These are phyloP conservation scores for Adela reaumurella DNA, from an alignment of 2,888 invertebrate genomes.

Conservation along the genomic window DNA sequence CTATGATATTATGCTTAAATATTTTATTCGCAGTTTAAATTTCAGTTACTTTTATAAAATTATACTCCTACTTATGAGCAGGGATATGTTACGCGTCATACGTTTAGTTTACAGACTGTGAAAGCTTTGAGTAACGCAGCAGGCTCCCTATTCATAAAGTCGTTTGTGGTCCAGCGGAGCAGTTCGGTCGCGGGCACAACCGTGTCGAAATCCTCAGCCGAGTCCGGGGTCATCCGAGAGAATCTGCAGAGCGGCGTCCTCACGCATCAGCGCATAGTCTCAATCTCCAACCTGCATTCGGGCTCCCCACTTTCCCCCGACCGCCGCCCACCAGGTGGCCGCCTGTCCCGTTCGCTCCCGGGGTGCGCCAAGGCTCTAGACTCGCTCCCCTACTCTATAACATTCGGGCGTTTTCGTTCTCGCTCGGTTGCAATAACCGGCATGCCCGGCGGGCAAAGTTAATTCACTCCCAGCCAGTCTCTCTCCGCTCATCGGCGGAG, in stretches of 20 bases:
- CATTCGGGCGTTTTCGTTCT: conserved; percentile 48
- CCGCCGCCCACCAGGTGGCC: conserved; percentile 18
- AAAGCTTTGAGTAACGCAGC: too few relatives aligned
- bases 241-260: not conserved
- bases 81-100: too few relatives aligned
- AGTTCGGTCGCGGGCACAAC: conserved; percentile 10
- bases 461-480: conserved; percentile 44
- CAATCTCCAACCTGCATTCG: conserved; percentile 23
- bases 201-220: conserved; percentile 17
- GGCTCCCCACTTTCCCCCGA: conserved; percentile 29
- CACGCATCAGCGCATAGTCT: conserved; percentile 11
- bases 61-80: too few relatives aligned
- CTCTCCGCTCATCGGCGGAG: conserved; percentile 36
- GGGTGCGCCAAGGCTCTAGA: conserved; percentile 21
- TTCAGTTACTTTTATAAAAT: too few relatives aligned
- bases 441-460: conserved; percentile 52
- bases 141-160: too few relatives aligned
- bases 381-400: not conserved
- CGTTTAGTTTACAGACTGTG: too few relatives aligned
- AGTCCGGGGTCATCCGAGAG: conserved; percentile 21
- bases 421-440: conserved; percentile 54
- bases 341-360: conserved; percentile 35
- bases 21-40: too few relatives aligned
- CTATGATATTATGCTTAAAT: too few relatives aligned
- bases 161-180: too few relatives aligned